Evolutionary conservation across 2,113 vertebrate species (phyloP), one percentile per base, ranked within the genome.

Genomic region (Phodopus roborovskii): DNA sequence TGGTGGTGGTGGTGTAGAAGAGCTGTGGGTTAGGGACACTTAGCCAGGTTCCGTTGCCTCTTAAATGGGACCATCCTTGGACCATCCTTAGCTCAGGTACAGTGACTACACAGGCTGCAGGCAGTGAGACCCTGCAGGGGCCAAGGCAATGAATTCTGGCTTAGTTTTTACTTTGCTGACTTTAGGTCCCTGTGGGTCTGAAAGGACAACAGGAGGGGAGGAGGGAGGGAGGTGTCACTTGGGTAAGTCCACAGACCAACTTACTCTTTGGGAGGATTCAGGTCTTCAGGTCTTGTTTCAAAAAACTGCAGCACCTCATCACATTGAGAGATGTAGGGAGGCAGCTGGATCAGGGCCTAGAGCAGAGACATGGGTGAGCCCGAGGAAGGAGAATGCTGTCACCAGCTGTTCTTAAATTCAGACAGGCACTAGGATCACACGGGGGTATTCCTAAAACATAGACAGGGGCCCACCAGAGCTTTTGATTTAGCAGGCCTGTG

Each of bases 261-360:
- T 99, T 98, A 99, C 99, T 99, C 99, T 97, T 99, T 99, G 6
- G 99, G 99, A 30, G 99, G 99, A 53, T 99, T 99, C 97, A 99
- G 97, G 98, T 99, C 99, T 13, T 99, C 99, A 0, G 99, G 99
- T 97, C 99, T 99, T 17, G 99, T 99, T 98, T 99, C 99, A 94
- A 99, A 99, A 98, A 99, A 99, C 97, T 99, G 99, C 71, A 99
- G 98, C 87, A 99, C 99, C 96, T 99, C 99, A 84, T 99, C 99
- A 0, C 99, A 99, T 98, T 99, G 99, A 71, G 99, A 99, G 97
- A 99, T 99, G 97, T 99, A 99, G 53, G 99, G 99, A 0, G 99
- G 99, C 97, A 99, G 98, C 98, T 99, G 99, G 98, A 99, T 99
- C 97, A 99, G 99, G 90, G 99, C 99, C 99, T 99, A 98, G 88